Base-by-base conservation (phyloP, 2,888 invertebrate genomes). In the Scaptomyza caliginosa region DNA sequence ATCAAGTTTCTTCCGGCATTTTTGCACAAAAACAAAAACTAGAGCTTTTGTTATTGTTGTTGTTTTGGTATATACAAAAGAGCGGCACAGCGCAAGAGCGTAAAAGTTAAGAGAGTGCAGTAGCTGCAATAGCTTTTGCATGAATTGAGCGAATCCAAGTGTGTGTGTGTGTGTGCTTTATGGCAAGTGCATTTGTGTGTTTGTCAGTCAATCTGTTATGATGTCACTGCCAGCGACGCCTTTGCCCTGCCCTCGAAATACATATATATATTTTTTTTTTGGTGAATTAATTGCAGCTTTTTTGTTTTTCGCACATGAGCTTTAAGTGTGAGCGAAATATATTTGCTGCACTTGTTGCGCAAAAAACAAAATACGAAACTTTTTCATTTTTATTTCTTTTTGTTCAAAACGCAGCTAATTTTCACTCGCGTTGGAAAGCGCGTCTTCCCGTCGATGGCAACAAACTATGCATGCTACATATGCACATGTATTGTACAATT, bases 1-100 rank as follows among this genome's bases (percentile, higher is more conserved):
- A 88, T 88, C 88, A 88, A 88, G 88, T 88, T 88, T 79, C 86
- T 88, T 88, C 86, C 88, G 88, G 78, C 77, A 84, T 86, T 80
- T 74, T 81, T 86, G 69, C 67, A 67, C 78, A 80, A 67, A 46
- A 75, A 74, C 77, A 85, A 77, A 63, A 69, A 72, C 68, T 67
- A 72, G 76, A 82, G 85, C 81, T 81, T 81, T 71, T 54, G 40
- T 34, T 63, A 51, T 24, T 56, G 50, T 23, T 16, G 43, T 8
- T 52, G 67, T 26, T 54, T 13, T 26, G 24, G 5, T 34, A 13
- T 7, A 17, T 16, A 39, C 36, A 21, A 51, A 67, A 73, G 74
- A 67, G 73, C 45, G 24, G 8, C 28, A 19, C 50, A 49, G 56
- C 24, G 55, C 16, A 24, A 34, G 34, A 34, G 34, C 34, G 16